Evolutionary conservation across 1,140 invertebrate genomes (phyloP).

Genomic region (Calliphora vicina): DNA sequence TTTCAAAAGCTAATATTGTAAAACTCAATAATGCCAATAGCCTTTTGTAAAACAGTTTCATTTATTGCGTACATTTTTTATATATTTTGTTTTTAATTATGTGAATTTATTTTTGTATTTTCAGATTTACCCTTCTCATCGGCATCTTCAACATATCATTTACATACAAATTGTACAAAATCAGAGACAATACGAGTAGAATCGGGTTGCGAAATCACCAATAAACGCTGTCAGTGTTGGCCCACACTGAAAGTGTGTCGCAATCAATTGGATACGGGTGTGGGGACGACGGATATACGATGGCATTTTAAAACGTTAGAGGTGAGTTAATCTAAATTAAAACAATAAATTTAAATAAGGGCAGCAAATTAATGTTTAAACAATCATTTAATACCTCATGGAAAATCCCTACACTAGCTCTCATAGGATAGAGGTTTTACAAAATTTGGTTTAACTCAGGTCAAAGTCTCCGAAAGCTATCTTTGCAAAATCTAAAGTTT

Average conservation of each 20-base stretch:
- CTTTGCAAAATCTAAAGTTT: no score
- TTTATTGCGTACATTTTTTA: no score
- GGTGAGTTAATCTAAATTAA: constrained; percentile 40
- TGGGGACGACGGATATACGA: constrained; percentile 48
- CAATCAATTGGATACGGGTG: constrained; percentile 42
- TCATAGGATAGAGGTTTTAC: no score
- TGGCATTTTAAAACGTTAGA: constrained; percentile 61
- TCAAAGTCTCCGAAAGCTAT: no score
- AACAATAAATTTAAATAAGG: neutral
- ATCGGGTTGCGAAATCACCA: constrained; percentile 60
- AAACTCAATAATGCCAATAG: no score
- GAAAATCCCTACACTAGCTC: no score
- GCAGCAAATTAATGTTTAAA: no score
- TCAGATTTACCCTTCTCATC: constrained; percentile 50
- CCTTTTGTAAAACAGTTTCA: no score
- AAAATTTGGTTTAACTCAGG: no score
- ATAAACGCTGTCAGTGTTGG: constrained; percentile 62
- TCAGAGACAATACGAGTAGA: constrained; percentile 55
- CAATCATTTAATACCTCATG: no score
- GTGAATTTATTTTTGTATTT: constrained; percentile 4
- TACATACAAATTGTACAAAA: constrained; percentile 51
- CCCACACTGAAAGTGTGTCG: constrained; percentile 56
- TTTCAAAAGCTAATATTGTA: no score
- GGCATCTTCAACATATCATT: constrained; percentile 32
- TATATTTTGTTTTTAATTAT: no score